Percentiles rank a stretch among this genome's conserved stretches.
Conservation (phyloP, 2,797 vertebrate species). For the Botia kubotai region DNA sequence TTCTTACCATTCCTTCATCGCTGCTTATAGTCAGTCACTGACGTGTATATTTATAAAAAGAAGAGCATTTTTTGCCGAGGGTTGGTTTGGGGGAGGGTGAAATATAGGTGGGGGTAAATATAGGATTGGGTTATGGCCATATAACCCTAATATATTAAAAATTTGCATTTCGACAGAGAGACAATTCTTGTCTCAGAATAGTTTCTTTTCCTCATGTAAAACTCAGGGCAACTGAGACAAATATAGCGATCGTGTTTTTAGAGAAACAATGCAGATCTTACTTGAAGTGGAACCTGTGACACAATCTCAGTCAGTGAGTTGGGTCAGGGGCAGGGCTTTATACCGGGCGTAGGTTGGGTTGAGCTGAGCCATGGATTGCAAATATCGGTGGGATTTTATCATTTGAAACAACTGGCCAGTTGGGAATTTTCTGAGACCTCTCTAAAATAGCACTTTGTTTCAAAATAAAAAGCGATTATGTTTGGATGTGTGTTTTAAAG, state of each 20-base stretch:
- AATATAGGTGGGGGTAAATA: constrained; percentile 67
- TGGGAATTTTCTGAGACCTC: constrained; percentile 65
- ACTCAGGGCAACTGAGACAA: constrained; percentile 83
- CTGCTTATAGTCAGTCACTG: constrained; percentile 61
- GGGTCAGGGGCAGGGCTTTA: constrained; percentile 45
- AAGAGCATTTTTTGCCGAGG: constrained; percentile 47
- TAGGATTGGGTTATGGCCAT: constrained; percentile 60
- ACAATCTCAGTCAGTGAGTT: constrained; percentile 51
- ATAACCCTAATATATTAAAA: constrained; percentile 72
- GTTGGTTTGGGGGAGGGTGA: constrained; percentile 64
- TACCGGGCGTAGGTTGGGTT: constrained; percentile 35
- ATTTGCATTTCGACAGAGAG: constrained; percentile 71
- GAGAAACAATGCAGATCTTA: constrained; percentile 63
- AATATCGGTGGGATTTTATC: constrained; percentile 61
- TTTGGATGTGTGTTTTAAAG: constrained; percentile 68
- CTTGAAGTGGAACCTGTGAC: constrained; percentile 72
- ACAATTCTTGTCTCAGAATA: constrained; percentile 73
- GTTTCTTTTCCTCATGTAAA: constrained; percentile 72
- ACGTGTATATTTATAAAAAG: constrained; percentile 73
- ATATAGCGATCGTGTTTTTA: constrained; percentile 66
- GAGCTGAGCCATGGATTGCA: constrained; percentile 58
- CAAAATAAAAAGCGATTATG: constrained; percentile 60
- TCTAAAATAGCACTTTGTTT: constrained; percentile 78
- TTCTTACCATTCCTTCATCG: constrained; percentile 29
- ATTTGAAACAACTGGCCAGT: constrained; percentile 56